Conservation (phyloP, 2,797 vertebrate genomes). For the Hydrolagus colliei region DNA sequence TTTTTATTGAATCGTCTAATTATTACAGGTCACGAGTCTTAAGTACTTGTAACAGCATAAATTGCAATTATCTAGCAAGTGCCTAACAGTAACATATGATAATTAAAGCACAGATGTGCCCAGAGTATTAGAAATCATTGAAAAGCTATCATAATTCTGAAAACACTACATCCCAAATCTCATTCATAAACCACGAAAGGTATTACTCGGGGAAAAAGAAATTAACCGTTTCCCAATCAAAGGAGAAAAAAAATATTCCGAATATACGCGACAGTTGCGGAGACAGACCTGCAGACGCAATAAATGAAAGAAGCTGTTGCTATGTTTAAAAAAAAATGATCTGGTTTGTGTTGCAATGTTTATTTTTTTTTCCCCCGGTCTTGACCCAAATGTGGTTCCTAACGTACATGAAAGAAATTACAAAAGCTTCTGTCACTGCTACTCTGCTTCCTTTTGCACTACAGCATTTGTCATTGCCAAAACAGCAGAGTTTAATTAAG, state of each 20-base stretch:
- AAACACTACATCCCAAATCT: not conserved
- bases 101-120: conserved; percentile 58
- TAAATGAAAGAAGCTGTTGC: not conserved
- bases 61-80: conserved; percentile 55
- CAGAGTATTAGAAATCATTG: conserved; percentile 40
- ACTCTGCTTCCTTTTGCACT: conserved; percentile 77
- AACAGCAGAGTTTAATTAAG: conserved; percentile 99
- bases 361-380: conserved; percentile 66
- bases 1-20: conserved; percentile 52
- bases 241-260: not conserved
- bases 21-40: conserved; percentile 55
- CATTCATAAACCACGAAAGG: not conserved
- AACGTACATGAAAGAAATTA: conserved; percentile 86
- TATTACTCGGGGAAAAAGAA: not conserved
- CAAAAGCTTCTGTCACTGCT: conserved; percentile 79
- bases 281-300: not conserved
- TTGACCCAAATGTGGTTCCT: conserved; percentile 80
- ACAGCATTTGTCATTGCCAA: conserved; percentile 99
- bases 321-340: not conserved
- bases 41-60: conserved; percentile 56
- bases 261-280: not conserved
- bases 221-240: not conserved
- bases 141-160: conserved; percentile 25
- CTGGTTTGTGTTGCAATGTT: not conserved
- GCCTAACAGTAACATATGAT: conserved; percentile 48